These are phyloP conservation scores for Amphimedon queenslandica DNA, from an alignment of 37 sponge, comb jelly and placozoan genomes.

Conservation along the genomic window DNA sequence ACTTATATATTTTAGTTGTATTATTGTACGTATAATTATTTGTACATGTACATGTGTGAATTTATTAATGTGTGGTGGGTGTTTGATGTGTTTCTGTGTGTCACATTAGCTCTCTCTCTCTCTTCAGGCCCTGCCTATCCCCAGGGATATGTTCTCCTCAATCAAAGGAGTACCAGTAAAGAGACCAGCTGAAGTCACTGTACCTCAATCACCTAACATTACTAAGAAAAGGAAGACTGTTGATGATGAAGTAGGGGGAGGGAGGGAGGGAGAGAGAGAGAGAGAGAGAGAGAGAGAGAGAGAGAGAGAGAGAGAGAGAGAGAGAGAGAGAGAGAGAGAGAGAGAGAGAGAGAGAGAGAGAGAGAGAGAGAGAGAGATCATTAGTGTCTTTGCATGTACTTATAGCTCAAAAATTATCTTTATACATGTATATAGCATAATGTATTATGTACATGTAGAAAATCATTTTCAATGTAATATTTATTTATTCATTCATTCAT, in stretches of 20 bases:
- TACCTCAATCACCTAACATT: constrained; percentile 57
- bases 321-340: no score
- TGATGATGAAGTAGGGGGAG: neutral
- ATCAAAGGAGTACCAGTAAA: constrained; percentile 68
- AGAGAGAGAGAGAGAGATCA: neutral
- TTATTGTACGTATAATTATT: neutral
- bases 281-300: no score
- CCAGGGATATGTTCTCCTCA: constrained; percentile 39
- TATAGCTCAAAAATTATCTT: no score
- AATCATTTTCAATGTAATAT: neutral
- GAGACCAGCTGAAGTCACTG: constrained; percentile 12
- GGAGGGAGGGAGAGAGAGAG: no score
- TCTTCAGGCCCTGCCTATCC: constrained; percentile 56
- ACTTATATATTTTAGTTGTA: neutral
- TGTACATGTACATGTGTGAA: neutral
- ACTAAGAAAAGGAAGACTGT: constrained; percentile 21
- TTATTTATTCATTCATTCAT: no score
- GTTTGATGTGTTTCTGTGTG: no score
- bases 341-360: no score
- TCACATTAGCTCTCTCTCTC: neutral
- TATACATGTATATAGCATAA: neutral
- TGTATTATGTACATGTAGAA: neutral
- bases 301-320: no score
- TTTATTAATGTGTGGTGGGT: neutral
- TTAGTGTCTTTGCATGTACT: neutral